phyloP scores from a whole-genome alignment of 2,888 invertebrate genomes.

The Diarsia brunnea region DNA sequence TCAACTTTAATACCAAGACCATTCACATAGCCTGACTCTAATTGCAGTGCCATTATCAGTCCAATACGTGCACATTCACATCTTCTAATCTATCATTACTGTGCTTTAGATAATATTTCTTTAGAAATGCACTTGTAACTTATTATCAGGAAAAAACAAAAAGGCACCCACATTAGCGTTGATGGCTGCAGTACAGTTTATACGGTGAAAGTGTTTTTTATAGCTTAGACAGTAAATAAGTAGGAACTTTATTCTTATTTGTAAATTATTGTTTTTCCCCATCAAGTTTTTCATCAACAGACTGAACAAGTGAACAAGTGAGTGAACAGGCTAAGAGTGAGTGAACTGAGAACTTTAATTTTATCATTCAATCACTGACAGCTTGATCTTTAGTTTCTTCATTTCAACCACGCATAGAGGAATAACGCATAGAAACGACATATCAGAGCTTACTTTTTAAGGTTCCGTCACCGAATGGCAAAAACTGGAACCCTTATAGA shows the following conservation, averaged over 20 bases:
- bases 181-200: neutral
- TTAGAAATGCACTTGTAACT: constrained; percentile 11
- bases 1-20: constrained; percentile 76
- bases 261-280: neutral
- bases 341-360: too few species aligned
- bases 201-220: constrained; percentile 21
- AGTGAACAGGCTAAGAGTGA: too few species aligned
- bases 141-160: constrained; percentile 34
- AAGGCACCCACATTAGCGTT: constrained; percentile 34
- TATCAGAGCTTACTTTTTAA: too few species aligned
- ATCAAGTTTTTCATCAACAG: constrained; percentile 28
- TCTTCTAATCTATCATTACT: constrained; percentile 19
- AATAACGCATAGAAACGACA: too few species aligned
- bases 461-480: too few species aligned
- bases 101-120: neutral
- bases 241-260: constrained; percentile 1
- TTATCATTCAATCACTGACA: too few species aligned
- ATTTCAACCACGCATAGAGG: too few species aligned
- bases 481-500: too few species aligned
- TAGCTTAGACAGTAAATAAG: neutral
- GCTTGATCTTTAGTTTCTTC: too few species aligned
- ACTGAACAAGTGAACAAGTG: neutral
- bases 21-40: constrained; percentile 61
- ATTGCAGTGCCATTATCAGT: constrained; percentile 74
- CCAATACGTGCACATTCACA: constrained; percentile 41